Percentiles rank a stretch among this genome's conserved stretches.
phyloP scores from a whole-genome alignment of 2,888 invertebrate genomes.

The Caenorhabditis sp. region DNA sequence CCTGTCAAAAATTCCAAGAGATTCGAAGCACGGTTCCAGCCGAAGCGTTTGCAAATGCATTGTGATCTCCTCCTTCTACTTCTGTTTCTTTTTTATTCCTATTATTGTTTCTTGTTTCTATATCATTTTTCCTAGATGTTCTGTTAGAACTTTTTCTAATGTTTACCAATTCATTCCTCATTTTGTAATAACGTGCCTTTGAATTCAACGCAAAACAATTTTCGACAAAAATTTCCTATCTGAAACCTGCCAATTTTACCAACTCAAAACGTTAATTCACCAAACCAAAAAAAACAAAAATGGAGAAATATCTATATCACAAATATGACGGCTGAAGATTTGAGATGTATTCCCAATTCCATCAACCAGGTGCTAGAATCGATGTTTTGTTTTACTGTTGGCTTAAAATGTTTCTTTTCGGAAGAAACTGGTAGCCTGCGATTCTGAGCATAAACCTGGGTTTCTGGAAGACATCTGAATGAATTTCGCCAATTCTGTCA shows the following conservation, averaged over 20 bases:
- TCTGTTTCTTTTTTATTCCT: not conserved
- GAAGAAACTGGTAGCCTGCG: not conserved
- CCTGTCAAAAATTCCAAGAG: constrained; percentile 27
- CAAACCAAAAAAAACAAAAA: no score
- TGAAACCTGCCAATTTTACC: no score
- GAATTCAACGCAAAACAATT: not conserved
- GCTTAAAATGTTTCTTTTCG: not conserved
- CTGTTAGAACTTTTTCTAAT: not conserved
- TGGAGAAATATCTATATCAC: no score
- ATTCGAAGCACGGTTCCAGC: constrained; percentile 13
- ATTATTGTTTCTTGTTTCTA: not conserved
- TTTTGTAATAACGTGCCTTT: no score
- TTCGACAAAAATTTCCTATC: not conserved
- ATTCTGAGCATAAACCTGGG: not conserved
- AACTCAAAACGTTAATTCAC: no score
- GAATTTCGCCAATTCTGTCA: not conserved
- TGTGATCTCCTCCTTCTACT: constrained; percentile 1
- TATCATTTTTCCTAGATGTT: not conserved
- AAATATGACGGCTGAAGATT: not conserved
- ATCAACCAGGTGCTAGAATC: not conserved
- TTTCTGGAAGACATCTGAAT: not conserved
- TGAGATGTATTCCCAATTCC: not conserved
- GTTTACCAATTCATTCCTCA: no score
- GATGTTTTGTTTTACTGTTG: not conserved
- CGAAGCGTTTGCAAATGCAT: constrained; percentile 31